Percentiles rank a stretch among this genome's conserved stretches.
phyloP scores from a whole-genome alignment of 2,888 invertebrate genomes.

The Clitarchus hookeri region DNA sequence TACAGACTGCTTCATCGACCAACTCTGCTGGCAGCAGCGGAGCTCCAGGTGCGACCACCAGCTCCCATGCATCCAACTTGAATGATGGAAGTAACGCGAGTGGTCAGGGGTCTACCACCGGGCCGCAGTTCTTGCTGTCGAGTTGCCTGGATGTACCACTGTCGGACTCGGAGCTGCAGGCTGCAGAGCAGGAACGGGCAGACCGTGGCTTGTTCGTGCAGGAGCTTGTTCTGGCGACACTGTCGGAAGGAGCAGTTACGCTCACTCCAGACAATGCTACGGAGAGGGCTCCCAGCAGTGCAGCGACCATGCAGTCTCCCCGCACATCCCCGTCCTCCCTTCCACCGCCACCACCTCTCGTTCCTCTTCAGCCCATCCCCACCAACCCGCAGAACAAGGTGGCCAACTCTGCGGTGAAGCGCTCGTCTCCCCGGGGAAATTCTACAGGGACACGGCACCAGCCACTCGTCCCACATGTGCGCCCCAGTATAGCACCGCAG shows the following conservation, averaged over 20 bases:
- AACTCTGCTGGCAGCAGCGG: constrained; percentile 50
- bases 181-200: constrained; percentile 61
- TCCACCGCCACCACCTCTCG: background rate
- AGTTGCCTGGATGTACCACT: constrained; percentile 63
- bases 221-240: constrained; percentile 68
- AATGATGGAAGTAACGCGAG: constrained; percentile 46
- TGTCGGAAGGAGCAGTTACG: constrained; percentile 51
- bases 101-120: constrained; percentile 51
- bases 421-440: constrained; percentile 32
- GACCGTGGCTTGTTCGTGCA: constrained; percentile 72
- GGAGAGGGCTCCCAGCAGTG: constrained; percentile 11
- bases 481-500: constrained; percentile 24
- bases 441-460: background rate
- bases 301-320: background rate
- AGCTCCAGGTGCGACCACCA: constrained; percentile 41
- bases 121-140: constrained; percentile 56
- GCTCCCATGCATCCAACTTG: constrained; percentile 48
- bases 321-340: background rate
- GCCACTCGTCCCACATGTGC: background rate
- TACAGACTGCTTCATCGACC: constrained; percentile 65
- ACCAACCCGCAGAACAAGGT: constrained; percentile 43
- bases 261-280: constrained; percentile 32
- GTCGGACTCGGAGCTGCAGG: constrained; percentile 61
- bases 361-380: constrained; percentile 18
- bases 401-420: constrained; percentile 28